Base-by-base conservation (phyloP, 1,140 invertebrate genomes). In the Bombus huntii region DNA sequence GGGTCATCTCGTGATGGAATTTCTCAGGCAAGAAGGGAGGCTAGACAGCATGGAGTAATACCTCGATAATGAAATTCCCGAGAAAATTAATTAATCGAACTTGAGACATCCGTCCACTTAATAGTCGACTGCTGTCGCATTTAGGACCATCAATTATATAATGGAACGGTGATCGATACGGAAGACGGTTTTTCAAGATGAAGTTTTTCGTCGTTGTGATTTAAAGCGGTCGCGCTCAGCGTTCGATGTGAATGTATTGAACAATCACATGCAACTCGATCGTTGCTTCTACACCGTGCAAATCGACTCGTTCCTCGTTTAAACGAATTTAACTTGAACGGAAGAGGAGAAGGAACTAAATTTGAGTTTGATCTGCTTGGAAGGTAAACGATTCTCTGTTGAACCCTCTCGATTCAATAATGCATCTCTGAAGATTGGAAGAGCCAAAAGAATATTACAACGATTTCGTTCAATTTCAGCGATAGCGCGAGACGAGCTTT, bases 21-120 rank as follows among this genome's bases (percentile, higher is more conserved):
- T 39, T 39, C 28, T 34, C 4, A 22, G 18, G 10, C 13, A 28
- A 42, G 37, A 42, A 42, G 47, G 34, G 28, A 31, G 10, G 15
- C 3, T 18, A 72, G 25, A 39, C 42, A 53, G 42, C 22, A 28
- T 6, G 37, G 65, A 34, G 42, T 83, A 74, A 65, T 77, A 73
- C 28, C 71, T n/a, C 42, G 74, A 80, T 73, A 84, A 86, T 76
- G 87, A 74, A 86, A 89, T 89, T 89, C 77, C 83, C 57, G 66
- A 89, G 87, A 89, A 89, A 89, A 89, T 86, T 89, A 89, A 89
- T 89, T 89, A 89, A 89, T 84, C 87, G 83, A 34, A 80, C 76
- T 86, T 81, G 76, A 89, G 73, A 84, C 87, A 74, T 75, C 78
- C 65, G 74, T 68, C 81, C 83, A 42, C 70, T 89, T 83, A 74